A percentile compares a stretch with the other conserved stretches of the same genome.
Conservation (phyloP, 1,140 invertebrate genomes). For the Wiebesia pumilae region DNA sequence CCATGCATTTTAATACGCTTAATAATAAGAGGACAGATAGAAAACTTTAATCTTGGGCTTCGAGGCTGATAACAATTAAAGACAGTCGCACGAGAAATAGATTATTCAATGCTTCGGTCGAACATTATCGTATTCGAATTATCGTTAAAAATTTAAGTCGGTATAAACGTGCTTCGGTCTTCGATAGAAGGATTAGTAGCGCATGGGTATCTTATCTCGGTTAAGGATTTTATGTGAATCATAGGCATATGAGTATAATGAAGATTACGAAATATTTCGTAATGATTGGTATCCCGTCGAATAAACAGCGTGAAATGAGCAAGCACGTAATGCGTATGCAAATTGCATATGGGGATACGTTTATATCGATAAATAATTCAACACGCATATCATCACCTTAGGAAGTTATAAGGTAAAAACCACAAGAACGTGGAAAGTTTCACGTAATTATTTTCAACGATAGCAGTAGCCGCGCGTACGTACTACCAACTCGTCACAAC, state of each 20-base stretch:
- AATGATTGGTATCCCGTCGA: background rate
- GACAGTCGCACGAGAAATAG: background rate
- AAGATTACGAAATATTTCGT: background rate
- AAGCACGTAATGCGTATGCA: background rate
- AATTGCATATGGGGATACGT: constrained; percentile 3
- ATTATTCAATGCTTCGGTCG: background rate
- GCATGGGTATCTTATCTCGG: background rate
- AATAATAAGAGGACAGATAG: background rate
- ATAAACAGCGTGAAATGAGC: background rate
- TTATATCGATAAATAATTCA: constrained; percentile 39
- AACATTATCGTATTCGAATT: background rate
- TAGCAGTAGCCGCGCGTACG: background rate
- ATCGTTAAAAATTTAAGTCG: background rate
- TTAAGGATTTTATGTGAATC: background rate
- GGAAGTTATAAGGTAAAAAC: background rate
- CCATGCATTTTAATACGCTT: background rate
- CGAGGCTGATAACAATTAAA: background rate
- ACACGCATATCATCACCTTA: background rate
- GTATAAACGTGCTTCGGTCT: background rate
- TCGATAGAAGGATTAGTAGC: background rate
- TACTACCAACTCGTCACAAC: background rate
- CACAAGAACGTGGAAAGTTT: constrained; percentile 2
- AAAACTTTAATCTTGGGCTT: background rate
- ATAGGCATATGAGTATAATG: background rate
- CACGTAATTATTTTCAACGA: constrained; percentile 31